phyloP scores from a whole-genome alignment of 2,113 vertebrate genomes.

The Mastomys natalensis region DNA sequence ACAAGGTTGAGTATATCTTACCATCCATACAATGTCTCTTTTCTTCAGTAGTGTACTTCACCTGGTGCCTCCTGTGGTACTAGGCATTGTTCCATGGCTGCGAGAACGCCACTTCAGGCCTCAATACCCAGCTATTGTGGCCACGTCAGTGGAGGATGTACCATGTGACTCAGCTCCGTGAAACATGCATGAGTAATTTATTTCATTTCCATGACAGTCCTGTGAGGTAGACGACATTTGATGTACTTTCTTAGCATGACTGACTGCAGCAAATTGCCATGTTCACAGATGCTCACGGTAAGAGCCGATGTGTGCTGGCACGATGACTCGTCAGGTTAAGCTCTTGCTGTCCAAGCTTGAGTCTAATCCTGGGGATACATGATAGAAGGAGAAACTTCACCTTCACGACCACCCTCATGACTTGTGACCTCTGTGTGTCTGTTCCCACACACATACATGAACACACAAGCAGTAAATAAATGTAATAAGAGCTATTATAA shows the following conservation, averaged over 20 bases:
- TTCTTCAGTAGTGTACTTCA: fast-evolving
- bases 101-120: fast-evolving
- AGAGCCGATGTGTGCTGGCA: too few species aligned
- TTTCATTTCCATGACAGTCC: background rate
- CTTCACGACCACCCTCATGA: too few species aligned
- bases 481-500: background rate
- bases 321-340: background rate
- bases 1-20: fast-evolving
- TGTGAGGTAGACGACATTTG: background rate
- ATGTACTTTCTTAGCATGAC: background rate
- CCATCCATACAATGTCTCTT: background rate
- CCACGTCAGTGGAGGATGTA: fast-evolving
- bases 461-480: background rate
- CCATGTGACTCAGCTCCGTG: fast-evolving
- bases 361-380: background rate
- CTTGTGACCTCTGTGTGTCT: background rate
- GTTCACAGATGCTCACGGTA: background rate
- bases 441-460: background rate
- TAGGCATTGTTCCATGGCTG: fast-evolving
- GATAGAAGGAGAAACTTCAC: background rate
- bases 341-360: background rate
- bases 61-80: too few species aligned
- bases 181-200: background rate
- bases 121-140: fast-evolving
- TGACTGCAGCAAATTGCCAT: background rate